Evolutionary conservation across 2,888 invertebrate genomes (phyloP).

Genomic region (Phalera bucephala): DNA sequence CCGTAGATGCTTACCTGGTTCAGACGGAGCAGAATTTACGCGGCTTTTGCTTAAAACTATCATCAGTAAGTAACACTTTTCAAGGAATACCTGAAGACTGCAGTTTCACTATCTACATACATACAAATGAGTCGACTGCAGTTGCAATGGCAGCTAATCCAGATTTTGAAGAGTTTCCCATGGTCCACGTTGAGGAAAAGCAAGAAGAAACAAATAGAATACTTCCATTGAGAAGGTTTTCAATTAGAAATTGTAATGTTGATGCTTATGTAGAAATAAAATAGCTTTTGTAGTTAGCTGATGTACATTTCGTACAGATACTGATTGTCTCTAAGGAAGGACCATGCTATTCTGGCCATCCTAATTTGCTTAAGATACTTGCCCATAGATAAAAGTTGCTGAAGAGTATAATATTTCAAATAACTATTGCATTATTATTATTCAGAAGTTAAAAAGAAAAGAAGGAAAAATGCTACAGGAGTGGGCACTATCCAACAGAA

Average conservation of each 20-base stretch:
- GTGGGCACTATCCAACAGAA: too few species aligned
- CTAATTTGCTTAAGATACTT: too few species aligned
- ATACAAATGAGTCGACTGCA: conserved; percentile 84
- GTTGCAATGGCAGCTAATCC: conserved; percentile 79
- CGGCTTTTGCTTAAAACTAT: conserved; percentile 83
- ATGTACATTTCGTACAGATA: too few species aligned
- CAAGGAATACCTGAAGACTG: conserved; percentile 75
- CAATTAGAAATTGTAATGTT: conserved; percentile 53
- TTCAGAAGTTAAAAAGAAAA: too few species aligned
- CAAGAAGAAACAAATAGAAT: conserved; percentile 45
- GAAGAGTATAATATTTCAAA: too few species aligned
- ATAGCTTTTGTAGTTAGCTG: conserved; percentile 12
- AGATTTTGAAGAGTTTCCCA: conserved; percentile 69
- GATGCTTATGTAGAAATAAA: conserved; percentile 62
- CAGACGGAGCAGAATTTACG: conserved; percentile 84
- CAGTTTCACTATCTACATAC: conserved; percentile 84
- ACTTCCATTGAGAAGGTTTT: conserved; percentile 59
- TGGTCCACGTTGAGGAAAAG: conserved; percentile 55
- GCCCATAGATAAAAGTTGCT: too few species aligned
- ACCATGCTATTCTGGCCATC: too few species aligned
- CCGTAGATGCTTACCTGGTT: conserved; percentile 83
- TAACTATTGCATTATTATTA: too few species aligned
- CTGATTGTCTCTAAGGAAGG: too few species aligned
- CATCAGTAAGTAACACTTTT: conserved; percentile 71
- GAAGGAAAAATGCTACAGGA: too few species aligned